Conservation (phyloP, 2,888 invertebrate genomes). For the Leucophenga montana region DNA sequence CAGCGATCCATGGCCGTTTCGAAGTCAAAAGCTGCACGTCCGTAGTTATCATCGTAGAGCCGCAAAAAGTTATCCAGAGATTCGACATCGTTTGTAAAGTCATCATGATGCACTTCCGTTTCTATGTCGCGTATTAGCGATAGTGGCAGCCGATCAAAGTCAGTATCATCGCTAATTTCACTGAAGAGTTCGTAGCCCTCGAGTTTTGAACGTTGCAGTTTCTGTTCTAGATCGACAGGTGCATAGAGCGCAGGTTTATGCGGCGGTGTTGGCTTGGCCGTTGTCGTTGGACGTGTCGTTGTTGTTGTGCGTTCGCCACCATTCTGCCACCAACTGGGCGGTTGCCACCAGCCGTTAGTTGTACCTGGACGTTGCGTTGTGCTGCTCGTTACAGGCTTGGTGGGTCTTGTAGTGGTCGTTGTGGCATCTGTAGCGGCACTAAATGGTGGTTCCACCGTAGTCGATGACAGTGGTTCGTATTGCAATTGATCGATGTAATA, state of each 20-base stretch:
- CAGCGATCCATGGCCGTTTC: slow-evolving; percentile 68
- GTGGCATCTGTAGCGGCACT: slow-evolving; percentile 47
- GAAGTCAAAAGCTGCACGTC: slow-evolving; percentile 62
- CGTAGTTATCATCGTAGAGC: slow-evolving; percentile 72
- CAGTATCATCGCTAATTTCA: slow-evolving; percentile 55
- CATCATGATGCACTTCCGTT: slow-evolving; percentile 65
- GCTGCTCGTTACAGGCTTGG: slow-evolving; percentile 20
- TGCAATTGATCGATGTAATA: slow-evolving; percentile 73
- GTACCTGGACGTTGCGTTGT: slow-evolving; percentile 27
- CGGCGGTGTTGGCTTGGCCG: slow-evolving; percentile 54
- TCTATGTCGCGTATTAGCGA: slow-evolving; percentile 69
- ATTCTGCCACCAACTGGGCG: slow-evolving; percentile 64
- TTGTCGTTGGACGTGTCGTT: slow-evolving; percentile 54
- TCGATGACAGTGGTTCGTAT: slow-evolving; percentile 69
- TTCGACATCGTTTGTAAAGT: slow-evolving; percentile 68
- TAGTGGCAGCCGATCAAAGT: slow-evolving; percentile 67
- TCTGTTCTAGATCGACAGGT: slow-evolving; percentile 44
- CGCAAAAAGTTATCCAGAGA: slow-evolving; percentile 72
- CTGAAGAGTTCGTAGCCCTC: slow-evolving; percentile 61
- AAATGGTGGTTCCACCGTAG: slow-evolving; percentile 72
- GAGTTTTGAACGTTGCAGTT: slow-evolving; percentile 30
- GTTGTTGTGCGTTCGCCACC: slow-evolving; percentile 26
- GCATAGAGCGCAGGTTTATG: slow-evolving; percentile 68
- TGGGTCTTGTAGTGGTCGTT: slow-evolving; percentile 29
- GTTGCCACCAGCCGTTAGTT: slow-evolving; percentile 60